Percentiles rank a stretch among this genome's conserved stretches.
Conservation (phyloP, 2,113 vertebrate genomes). For the Barnardius zonarius region DNA sequence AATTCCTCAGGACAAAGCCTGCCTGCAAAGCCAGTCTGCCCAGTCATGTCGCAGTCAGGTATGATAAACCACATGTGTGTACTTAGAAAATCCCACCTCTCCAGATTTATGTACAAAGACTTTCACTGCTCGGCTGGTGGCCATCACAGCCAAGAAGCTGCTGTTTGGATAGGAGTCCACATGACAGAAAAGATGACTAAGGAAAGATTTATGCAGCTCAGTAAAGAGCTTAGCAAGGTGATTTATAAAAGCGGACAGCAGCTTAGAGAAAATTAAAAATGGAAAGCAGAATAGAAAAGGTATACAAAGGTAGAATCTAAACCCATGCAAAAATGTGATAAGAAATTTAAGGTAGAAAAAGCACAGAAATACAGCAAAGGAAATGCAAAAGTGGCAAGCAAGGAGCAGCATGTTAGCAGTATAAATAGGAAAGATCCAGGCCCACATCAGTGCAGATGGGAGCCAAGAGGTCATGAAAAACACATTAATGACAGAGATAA, state of each 20-base stretch:
- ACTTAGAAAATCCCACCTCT: background rate
- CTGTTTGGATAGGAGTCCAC: background rate
- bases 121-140: background rate
- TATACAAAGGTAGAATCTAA: background rate
- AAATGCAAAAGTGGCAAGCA: background rate
- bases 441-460: background rate
- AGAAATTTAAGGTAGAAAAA: background rate
- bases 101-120: background rate
- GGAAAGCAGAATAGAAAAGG: background rate
- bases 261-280: conserved; percentile 54
- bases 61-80: background rate
- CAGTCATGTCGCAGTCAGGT: background rate
- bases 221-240: conserved; percentile 22
- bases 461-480: background rate
- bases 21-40: background rate
- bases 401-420: background rate
- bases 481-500: background rate
- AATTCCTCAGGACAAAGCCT: background rate
- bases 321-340: background rate
- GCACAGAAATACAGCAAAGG: background rate
- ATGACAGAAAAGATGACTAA: background rate
- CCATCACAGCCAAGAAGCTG: background rate
- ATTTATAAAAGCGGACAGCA: background rate
- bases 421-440: background rate
- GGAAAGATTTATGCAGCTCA: background rate